Evolutionary conservation across 2,888 invertebrate species (phyloP).

Genomic region (Ophioninae sp.): DNA sequence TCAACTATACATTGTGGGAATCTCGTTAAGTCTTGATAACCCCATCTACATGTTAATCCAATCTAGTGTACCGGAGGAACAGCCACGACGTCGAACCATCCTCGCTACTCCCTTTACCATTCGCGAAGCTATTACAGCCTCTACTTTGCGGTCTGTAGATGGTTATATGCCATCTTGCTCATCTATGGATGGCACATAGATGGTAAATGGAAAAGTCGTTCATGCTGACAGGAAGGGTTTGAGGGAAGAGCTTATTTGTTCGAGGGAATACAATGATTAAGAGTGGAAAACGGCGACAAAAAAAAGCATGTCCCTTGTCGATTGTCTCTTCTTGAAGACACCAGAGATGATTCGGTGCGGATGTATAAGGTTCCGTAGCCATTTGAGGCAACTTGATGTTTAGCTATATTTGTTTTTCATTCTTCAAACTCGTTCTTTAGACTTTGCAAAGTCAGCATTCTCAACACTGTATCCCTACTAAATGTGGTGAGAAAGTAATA

Average conservation of each 20-base stretch:
- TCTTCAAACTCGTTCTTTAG: background rate
- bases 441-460: too few relatives aligned
- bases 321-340: background rate
- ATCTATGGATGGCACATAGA: conserved; percentile 22
- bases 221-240: conserved; percentile 19
- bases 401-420: conserved; percentile 25
- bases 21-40: conserved; percentile 78
- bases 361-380: background rate
- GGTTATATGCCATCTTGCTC: conserved; percentile 35
- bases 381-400: conserved; percentile 47
- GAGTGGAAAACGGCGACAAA: background rate
- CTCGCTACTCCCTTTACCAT: conserved; percentile 64
- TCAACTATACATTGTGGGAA: conserved; percentile 56
- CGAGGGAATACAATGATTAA: conserved; percentile 2
- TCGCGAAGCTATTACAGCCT: conserved; percentile 64
- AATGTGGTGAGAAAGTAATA: conserved; percentile 1
- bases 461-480: too few relatives aligned
- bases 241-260: conserved; percentile 29
- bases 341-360: conserved; percentile 5
- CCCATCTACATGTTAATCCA: conserved; percentile 78
- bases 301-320: background rate
- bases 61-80: conserved; percentile 69
- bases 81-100: conserved; percentile 66
- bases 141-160: conserved; percentile 62
- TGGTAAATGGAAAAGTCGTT: conserved; percentile 36